Base-by-base conservation (phyloP, 2,797 vertebrate genomes). In the Pempheris klunzingeri region DNA sequence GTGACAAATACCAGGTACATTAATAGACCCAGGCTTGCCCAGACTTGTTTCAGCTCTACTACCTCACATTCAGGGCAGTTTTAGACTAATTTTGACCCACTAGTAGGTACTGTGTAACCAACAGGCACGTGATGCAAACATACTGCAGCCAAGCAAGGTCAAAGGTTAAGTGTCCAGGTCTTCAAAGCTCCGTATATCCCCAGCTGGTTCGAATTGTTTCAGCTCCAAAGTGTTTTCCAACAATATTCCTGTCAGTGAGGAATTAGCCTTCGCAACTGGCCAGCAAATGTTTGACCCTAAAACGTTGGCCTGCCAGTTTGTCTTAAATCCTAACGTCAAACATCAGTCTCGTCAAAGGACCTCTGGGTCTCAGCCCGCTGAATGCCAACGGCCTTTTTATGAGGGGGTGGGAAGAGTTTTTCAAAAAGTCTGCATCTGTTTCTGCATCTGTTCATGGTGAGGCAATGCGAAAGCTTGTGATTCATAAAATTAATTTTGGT, bases 151-250 rank as follows among this genome's bases (percentile, higher is more conserved):
- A 22, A 13, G 55, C 7, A 2, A 60, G 88, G 90, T 87, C 81
- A 90, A 73, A 92, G 88, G 88, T 84, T 85, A 92, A 90, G 85
- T 83, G 65, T 76, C 64, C 74, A 22, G 69, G 71, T 77, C 80
- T 76, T 89, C 80, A 79, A 81, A 82, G 60, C 61, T 49, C 66
- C 39, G 11, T 36, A 38, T 79, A 69, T 60, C 58, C 50, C 66
- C 88, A 91, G 84, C 84, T 90, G 91, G 70, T 90, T 86, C 26
- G 2, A 80, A 87, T 90, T 87, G 85, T 87, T 85, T 78, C 72
- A 74, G 73, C 82, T 79, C 71, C 61, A 62, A 72, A 81, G 77
- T 87, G 81, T 82, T 90, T 88, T 90, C 82, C 66, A 77, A 80
- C 88, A 70, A 47, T 88, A 80, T 85, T 87, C 69, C 84, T 82